These are phyloP conservation scores for Octopus sinensis DNA, from an alignment of 1,140 invertebrate genomes.

Conservation along the genomic window DNA sequence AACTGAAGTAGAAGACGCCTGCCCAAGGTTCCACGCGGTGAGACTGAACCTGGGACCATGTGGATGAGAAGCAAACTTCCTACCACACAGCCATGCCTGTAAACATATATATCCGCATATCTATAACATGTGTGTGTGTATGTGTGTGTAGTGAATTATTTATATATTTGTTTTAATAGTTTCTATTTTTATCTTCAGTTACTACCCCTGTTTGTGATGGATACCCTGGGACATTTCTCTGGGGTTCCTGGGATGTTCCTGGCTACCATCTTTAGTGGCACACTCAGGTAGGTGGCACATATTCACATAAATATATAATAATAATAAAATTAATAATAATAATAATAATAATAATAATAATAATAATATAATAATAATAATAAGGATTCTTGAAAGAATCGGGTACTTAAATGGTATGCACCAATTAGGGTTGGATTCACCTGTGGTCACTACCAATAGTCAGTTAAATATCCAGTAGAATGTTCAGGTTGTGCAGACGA, in stretches of 20 bases:
- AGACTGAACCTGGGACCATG: no score
- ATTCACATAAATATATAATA: background rate
- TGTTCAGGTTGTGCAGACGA: no score
- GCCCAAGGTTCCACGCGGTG: no score
- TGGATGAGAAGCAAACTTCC: no score
- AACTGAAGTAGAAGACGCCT: no score
- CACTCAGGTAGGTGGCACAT: slow-evolving; percentile 71
- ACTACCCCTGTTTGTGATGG: slow-evolving; percentile 76
- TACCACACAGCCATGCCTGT: no score
- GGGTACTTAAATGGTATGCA: no score
- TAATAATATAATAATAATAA: background rate
- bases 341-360: background rate
- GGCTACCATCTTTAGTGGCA: slow-evolving; percentile 78
- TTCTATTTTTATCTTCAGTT: slow-evolving; percentile 60
- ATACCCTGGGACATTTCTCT: slow-evolving; percentile 68
- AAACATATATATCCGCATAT: no score
- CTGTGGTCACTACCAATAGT: background rate
- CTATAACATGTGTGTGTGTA: no score
- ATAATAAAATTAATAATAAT: background rate
- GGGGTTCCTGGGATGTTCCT: slow-evolving; percentile 84
- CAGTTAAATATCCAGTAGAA: background rate
- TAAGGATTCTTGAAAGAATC: background rate
- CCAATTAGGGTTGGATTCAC: background rate
- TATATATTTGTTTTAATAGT: no score
- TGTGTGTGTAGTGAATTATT: no score